phyloP scores from a whole-genome alignment of 2,113 vertebrate species.

The Poicephalus gulielmi region DNA sequence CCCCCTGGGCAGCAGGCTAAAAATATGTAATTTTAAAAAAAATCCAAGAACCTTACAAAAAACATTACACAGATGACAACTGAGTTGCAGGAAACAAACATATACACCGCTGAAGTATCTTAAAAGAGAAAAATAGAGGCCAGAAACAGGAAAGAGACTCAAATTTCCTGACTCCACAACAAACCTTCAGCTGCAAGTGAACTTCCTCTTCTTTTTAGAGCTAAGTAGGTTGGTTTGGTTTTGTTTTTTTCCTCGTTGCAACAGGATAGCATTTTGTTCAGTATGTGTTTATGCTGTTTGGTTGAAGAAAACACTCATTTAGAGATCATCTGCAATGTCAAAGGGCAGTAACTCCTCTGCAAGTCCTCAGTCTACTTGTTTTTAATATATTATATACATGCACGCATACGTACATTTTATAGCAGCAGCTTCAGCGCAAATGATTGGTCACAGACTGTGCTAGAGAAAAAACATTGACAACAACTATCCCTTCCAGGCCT shows the following conservation, averaged over 20 bases:
- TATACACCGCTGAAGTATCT: background rate
- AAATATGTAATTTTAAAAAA: background rate
- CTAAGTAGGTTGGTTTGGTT: background rate
- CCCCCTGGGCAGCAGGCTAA: background rate
- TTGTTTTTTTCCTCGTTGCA: background rate
- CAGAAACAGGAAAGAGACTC: background rate
- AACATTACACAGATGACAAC: background rate
- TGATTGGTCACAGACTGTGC: background rate
- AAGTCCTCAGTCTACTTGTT: background rate
- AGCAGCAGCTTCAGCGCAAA: background rate
- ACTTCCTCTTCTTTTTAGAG: conserved; percentile 12
- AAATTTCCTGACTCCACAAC: background rate
- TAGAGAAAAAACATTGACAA: background rate
- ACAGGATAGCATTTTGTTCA: background rate
- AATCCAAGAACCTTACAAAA: background rate
- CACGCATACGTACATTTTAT: background rate
- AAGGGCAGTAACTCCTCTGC: background rate
- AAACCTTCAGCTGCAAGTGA: background rate
- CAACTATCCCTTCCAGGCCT: background rate
- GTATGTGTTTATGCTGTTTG: background rate
- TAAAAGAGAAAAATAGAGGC: background rate
- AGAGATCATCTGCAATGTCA: background rate
- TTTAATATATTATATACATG: background rate
- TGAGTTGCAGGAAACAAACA: background rate
- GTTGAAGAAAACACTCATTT: background rate